Percentiles rank a stretch among this genome's conserved stretches.
These are phyloP conservation scores for Cheilosia grossa DNA, from an alignment of 2,888 invertebrate genomes.

Conservation along the genomic window DNA sequence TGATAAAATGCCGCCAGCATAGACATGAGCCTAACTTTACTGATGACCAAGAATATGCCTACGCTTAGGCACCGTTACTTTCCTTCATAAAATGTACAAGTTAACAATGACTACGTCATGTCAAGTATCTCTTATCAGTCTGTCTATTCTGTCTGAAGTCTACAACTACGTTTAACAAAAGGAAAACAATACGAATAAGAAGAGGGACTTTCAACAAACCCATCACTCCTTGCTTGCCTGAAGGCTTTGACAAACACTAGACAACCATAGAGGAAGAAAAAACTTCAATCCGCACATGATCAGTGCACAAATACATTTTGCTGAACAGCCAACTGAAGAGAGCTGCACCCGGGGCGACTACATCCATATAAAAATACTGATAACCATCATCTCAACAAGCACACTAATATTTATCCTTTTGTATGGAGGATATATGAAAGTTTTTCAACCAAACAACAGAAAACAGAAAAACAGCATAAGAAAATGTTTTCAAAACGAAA, in stretches of 20 bases:
- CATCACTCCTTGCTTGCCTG: too few species aligned
- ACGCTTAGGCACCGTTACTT: too few species aligned
- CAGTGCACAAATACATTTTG: constrained; percentile 6
- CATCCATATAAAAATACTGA: background rate
- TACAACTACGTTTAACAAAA: background rate
- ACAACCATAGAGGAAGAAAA: too few species aligned
- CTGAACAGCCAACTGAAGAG: constrained; percentile 24
- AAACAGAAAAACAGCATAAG: constrained; percentile 25
- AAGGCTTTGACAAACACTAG: too few species aligned
- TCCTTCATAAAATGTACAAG: background rate
- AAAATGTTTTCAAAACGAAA: constrained; percentile 67
- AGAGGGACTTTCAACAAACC: background rate
- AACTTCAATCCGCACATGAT: background rate
- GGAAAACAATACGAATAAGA: background rate
- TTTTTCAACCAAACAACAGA: constrained; percentile 31
- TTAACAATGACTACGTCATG: background rate
- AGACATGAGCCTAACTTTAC: too few species aligned
- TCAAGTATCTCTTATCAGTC: background rate
- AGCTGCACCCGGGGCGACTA: constrained; percentile 35
- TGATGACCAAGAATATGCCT: too few species aligned
- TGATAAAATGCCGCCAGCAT: too few species aligned
- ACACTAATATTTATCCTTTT: constrained; percentile 41
- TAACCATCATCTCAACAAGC: constrained; percentile 35
- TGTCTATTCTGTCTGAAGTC: background rate
- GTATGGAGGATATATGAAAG: constrained; percentile 34